A percentile compares a stretch with the other conserved stretches of the same genome.
phyloP scores from a whole-genome alignment of 2,888 invertebrate genomes.

The Autographa gamma region DNA sequence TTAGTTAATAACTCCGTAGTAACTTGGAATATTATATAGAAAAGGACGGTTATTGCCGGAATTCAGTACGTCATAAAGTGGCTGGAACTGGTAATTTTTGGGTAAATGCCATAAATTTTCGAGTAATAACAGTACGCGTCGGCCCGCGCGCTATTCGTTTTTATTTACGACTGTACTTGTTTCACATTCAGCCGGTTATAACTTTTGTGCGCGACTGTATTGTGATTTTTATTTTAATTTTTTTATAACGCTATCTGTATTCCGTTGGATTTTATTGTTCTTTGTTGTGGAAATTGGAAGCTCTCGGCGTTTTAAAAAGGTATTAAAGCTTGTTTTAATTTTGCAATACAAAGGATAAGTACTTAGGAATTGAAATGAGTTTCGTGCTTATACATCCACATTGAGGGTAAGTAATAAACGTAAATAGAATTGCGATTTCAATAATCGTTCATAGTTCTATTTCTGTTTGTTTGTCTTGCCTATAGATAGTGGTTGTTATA shows the following conservation, averaged over 20 bases:
- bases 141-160: conserved; percentile 83
- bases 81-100: conserved; percentile 81
- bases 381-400: conserved; percentile 10
- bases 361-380: conserved; percentile 13
- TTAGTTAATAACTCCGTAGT: conserved; percentile 58
- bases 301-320: conserved; percentile 56
- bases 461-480: conserved; percentile 50
- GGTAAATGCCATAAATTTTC: conserved; percentile 83
- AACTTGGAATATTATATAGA: conserved; percentile 55
- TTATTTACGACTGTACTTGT: conserved; percentile 88
- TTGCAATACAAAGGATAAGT: conserved; percentile 17
- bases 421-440: conserved; percentile 49
- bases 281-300: conserved; percentile 76
- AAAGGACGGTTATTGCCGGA: conserved; percentile 58
- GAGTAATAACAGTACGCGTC: conserved; percentile 83
- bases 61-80: conserved; percentile 77
- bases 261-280: conserved; percentile 78
- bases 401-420: conserved; percentile 21
- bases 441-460: conserved; percentile 40
- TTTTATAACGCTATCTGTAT: conserved; percentile 73
- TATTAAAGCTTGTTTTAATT: conserved; percentile 42
- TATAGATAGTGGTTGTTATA: conserved; percentile 11
- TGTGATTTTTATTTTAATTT: conserved; percentile 81
- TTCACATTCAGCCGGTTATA: conserved; percentile 84
- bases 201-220: conserved; percentile 84